phyloP scores from a whole-genome alignment of 35 echinoderm and acorn worm species.

The Apostichopus japonicus region DNA sequence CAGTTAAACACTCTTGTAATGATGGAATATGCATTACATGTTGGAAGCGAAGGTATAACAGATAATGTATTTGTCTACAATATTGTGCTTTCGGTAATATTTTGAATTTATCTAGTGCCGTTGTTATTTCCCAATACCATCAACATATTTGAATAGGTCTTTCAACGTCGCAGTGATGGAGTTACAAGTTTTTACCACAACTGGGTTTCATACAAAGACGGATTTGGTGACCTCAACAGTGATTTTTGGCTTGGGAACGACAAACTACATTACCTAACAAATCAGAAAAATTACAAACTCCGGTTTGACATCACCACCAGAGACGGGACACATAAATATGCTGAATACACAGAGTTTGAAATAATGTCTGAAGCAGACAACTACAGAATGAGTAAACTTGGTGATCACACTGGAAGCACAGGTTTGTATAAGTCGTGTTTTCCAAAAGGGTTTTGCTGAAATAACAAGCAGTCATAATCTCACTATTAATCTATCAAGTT shows the following conservation, averaged over 20 bases:
- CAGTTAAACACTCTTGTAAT: too few species aligned
- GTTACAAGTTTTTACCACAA: not conserved
- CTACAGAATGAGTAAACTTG: not conserved
- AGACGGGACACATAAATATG: not conserved
- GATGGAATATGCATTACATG: too few species aligned
- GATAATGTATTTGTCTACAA: too few species aligned
- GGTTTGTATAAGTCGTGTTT: not conserved
- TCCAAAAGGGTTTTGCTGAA: too few species aligned
- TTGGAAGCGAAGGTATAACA: too few species aligned
- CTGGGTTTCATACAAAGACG: constrained; percentile 27
- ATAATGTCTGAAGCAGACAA: not conserved
- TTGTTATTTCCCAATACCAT: too few species aligned
- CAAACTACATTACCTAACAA: constrained; percentile 29
- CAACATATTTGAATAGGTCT: not conserved
- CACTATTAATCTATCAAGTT: too few species aligned
- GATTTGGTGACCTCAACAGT: constrained; percentile 26
- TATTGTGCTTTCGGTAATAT: too few species aligned
- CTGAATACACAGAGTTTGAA: constrained; percentile 2
- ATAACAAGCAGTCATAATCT: too few species aligned
- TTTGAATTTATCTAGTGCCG: too few species aligned
- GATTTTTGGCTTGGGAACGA: constrained; percentile 61
- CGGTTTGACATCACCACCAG: not conserved
- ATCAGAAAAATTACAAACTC: not conserved
- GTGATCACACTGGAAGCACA: not conserved
- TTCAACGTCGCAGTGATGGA: constrained; percentile 16